A percentile compares a stretch with the other conserved stretches of the same genome.
These are phyloP conservation scores for Sabellastarte sp. DNA, from an alignment of 2,888 invertebrate genomes.

Conservation along the genomic window DNA sequence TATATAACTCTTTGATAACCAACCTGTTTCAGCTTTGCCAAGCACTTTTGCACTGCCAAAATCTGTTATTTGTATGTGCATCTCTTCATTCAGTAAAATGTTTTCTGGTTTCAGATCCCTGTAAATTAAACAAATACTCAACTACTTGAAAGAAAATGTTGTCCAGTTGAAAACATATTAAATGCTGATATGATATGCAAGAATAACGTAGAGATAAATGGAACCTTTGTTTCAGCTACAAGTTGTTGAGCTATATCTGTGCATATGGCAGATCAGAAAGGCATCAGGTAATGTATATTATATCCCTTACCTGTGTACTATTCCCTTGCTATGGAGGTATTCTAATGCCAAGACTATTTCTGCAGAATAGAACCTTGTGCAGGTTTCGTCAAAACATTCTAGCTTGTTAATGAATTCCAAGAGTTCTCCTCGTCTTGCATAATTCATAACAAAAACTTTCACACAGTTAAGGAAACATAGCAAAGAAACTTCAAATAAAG, in stretches of 20 bases:
- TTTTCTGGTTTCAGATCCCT: conserved; percentile 96
- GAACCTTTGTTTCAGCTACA: too few relatives aligned
- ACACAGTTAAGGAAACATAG: too few relatives aligned
- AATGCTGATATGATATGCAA: too few relatives aligned
- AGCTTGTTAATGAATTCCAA: conserved; percentile 87
- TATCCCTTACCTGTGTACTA: conserved; percentile 75
- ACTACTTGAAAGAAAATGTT: too few relatives aligned
- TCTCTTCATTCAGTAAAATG: conserved; percentile 88
- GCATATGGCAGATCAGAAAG: too few relatives aligned
- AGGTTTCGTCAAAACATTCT: conserved; percentile 80
- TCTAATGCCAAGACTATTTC: conserved; percentile 90
- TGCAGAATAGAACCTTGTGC: conserved; percentile 90
- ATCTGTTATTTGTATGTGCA: conserved; percentile 95
- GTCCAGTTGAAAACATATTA: too few relatives aligned
- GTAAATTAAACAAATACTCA: conserved; percentile 14
- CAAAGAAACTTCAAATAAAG: too few relatives aligned
- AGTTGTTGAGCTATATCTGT: too few relatives aligned
- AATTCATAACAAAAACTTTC: conserved; percentile 85
- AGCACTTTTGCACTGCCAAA: conserved; percentile 94
- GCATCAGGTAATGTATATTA: too few relatives aligned
- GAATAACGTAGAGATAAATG: too few relatives aligned
- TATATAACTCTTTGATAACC: too few relatives aligned
- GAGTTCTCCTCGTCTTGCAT: conserved; percentile 93
- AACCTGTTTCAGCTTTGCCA: conserved; percentile 23
- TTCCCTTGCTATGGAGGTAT: conserved; percentile 81